A percentile compares a stretch with the other conserved stretches of the same genome.
Evolutionary conservation across 2,113 vertebrate genomes (phyloP).

Genomic region (Genyomyrus donnyi): DNA sequence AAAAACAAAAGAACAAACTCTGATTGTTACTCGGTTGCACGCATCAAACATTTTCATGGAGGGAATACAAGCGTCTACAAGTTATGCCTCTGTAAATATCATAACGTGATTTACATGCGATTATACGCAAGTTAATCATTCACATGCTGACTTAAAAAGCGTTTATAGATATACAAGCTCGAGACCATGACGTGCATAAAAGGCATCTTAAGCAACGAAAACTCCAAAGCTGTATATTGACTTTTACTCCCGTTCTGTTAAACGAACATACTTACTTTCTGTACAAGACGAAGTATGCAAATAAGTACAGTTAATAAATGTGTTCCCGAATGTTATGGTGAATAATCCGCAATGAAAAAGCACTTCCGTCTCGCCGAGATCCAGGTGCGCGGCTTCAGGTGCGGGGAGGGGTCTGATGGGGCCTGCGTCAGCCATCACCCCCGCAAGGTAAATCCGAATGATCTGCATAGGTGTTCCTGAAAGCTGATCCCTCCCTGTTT

Average conservation of each 20-base stretch:
- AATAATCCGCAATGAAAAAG: neutral
- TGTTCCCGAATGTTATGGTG: neutral
- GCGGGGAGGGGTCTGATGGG: constrained; percentile 40
- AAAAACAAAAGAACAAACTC: neutral
- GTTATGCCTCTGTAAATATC: neutral
- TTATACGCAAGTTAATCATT: neutral
- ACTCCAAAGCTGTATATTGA: neutral
- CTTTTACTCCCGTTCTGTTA: neutral
- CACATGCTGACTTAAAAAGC: neutral
- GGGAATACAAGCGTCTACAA: neutral
- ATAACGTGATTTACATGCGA: neutral
- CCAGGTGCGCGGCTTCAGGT: constrained; percentile 74
- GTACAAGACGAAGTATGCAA: neutral
- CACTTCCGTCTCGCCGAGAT: constrained; percentile 65
- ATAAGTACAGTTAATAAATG: neutral
- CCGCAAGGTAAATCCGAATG: neutral
- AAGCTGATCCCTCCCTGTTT: neutral
- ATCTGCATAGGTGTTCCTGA: neutral
- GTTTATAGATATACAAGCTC: neutral
- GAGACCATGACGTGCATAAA: neutral
- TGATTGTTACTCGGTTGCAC: neutral
- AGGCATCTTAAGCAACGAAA: neutral
- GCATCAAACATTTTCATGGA: neutral
- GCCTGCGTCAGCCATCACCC: constrained; percentile 45
- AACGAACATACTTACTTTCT: neutral